These are phyloP conservation scores for Dasypolia templi DNA, from an alignment of 2,888 invertebrate genomes.

Conservation along the genomic window DNA sequence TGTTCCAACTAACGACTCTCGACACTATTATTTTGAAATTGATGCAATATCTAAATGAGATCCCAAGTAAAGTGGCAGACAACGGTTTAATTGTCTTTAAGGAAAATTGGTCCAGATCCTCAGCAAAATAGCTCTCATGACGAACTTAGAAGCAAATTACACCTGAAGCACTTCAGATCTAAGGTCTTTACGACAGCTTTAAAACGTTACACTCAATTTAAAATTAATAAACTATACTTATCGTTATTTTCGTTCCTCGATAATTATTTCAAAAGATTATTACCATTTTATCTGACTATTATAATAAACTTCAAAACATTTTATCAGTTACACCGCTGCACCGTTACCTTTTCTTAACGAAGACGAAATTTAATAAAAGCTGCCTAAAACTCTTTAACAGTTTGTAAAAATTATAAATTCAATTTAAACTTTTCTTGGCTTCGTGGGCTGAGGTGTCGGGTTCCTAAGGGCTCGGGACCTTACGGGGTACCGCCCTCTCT, in stretches of 20 bases:
- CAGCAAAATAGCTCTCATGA: constrained; percentile 1
- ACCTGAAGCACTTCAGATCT: background rate
- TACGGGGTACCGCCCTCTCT: constrained; percentile 81
- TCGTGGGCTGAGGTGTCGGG: constrained; percentile 72
- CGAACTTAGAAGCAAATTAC: constrained; percentile 4
- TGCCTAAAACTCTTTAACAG: constrained; percentile 45
- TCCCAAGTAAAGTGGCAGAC: background rate
- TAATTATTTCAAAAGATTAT: constrained; percentile 40
- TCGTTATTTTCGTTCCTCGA: constrained; percentile 16
- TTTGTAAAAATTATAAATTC: constrained; percentile 53
- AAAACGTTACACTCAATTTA: constrained; percentile 41
- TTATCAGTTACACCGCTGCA: constrained; percentile 43
- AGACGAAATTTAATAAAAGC: constrained; percentile 47
- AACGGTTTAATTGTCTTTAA: constrained; percentile 4
- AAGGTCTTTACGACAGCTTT: constrained; percentile 29
- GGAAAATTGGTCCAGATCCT: constrained; percentile 25
- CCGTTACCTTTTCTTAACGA: constrained; percentile 31
- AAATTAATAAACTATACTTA: constrained; percentile 44
- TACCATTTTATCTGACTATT: constrained; percentile 30
- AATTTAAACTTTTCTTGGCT: constrained; percentile 56
- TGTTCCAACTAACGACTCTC: background rate
- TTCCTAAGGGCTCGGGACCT: constrained; percentile 68
- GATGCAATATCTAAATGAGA: constrained; percentile 25
- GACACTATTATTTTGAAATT: constrained; percentile 4
- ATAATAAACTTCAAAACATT: constrained; percentile 42